Evolutionary conservation across 2,797 vertebrate genomes (phyloP), one percentile per base, ranked within the genome.

Genomic region (Fundulus diaphanus): DNA sequence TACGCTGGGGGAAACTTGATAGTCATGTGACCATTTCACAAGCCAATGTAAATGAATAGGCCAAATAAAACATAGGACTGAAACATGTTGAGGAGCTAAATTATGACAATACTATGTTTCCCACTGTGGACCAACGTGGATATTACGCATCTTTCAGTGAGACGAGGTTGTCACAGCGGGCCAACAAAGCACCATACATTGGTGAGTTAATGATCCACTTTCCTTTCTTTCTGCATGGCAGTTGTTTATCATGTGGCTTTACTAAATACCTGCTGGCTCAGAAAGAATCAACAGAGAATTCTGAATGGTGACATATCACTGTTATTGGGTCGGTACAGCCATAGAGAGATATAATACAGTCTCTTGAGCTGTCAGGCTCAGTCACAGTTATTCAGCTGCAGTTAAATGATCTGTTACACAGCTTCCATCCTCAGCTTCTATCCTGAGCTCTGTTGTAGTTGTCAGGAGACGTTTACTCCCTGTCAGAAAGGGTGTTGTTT

Each of bases 361-460:
- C n/a, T 42, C 49, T 42, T 42, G n/a, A 71, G 40, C 52, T 42
- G 51, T 71, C 52, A 44, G 37, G 40, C 37, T 42, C 70, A 56
- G 22, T 42, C 52, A 44, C 37, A 57, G n/a, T 57, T 71, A 29
- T 57, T 57, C 70, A 71, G 70, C 52, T 57, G 18, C n/a, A 42
- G 15, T 29, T 71, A 42, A 56, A 71, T 56, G 33, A 42, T 71
- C 40, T 71, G 37, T 71, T 71, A 42, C n/a, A 42, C 70, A 29
- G 52, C 70, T 57, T 56, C 70, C 52, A 44, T 44, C 35, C 70
- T 56, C 16, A 57, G 70, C 37, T 56, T 20, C 52, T 54, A 40
- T 11, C 33, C 69, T 70, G 69, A 56, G 69, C 24, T 54, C 33
- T 27, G 31, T 71, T 37, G 57, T 12, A 44, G 52, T 52, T 35